phyloP scores from a whole-genome alignment of 2,113 vertebrate species.

The Mus pahari region DNA sequence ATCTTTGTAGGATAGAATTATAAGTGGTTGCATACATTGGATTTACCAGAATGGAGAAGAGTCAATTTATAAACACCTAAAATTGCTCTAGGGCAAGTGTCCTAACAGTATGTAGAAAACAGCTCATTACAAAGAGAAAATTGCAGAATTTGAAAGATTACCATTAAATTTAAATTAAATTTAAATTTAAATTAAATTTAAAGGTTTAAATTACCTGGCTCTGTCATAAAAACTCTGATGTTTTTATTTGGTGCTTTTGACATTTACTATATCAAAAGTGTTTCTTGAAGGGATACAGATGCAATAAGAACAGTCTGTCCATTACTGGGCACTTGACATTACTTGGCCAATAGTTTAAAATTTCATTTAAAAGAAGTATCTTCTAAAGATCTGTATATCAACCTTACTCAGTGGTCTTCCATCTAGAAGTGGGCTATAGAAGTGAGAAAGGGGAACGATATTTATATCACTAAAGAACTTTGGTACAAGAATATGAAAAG shows the following conservation, averaged over 20 bases:
- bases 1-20: not conserved
- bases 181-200: too few species aligned
- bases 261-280: slow-evolving; percentile 51
- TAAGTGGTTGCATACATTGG: slow-evolving; percentile 47
- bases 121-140: slow-evolving; percentile 58
- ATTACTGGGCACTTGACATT: not conserved
- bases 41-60: slow-evolving; percentile 75
- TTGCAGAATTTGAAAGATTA: slow-evolving; percentile 78
- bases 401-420: not conserved
- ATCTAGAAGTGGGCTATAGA: too few species aligned
- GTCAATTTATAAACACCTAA: slow-evolving; percentile 50
- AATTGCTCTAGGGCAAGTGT: slow-evolving; percentile 57
- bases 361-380: not conserved
- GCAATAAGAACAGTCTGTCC: not conserved
- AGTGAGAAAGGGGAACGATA: not conserved
- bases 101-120: slow-evolving; percentile 64
- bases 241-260: slow-evolving; percentile 57
- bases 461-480: not conserved
- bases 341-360: not conserved
- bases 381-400: not conserved
- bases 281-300: not conserved
- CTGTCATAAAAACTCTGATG: slow-evolving; percentile 62
- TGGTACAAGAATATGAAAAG: not conserved
- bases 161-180: too few species aligned
- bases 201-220: slow-evolving; percentile 61